Conservation (phyloP, 2,888 invertebrate species). For the Drosophila mayaguana region DNA sequence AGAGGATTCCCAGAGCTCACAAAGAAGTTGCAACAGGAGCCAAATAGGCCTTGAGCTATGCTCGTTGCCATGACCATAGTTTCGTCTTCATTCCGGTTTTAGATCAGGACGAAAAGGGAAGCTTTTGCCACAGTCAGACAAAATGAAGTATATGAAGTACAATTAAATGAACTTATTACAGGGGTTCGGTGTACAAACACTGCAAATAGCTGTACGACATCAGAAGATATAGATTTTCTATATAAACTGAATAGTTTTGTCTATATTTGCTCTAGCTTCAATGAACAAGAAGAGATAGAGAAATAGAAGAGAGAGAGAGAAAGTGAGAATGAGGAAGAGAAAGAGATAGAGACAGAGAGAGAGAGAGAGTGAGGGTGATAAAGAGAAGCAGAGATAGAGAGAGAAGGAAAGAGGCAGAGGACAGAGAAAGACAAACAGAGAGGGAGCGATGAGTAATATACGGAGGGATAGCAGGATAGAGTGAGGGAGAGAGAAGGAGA, state of each 20-base stretch:
- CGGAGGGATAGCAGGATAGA: too few species aligned
- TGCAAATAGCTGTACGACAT: too few species aligned
- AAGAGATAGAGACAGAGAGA: not conserved
- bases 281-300: too few species aligned
- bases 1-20: conserved; percentile 3
- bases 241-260: too few species aligned
- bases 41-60: not conserved
- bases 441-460: not conserved
- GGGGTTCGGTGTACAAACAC: too few species aligned
- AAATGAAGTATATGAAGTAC: too few species aligned
- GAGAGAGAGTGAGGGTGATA: not conserved
- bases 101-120: not conserved
- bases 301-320: too few species aligned
- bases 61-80: not conserved
- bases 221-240: too few species aligned
- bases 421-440: not conserved
- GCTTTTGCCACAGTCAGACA: not conserved
- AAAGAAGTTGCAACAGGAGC: not conserved
- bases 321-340: not conserved
- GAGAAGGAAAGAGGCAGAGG: not conserved
- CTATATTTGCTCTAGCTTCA: too few species aligned
- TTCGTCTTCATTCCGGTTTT: not conserved
- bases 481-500: not conserved
- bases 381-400: not conserved
- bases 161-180: too few species aligned